A percentile compares a stretch with the other conserved stretches of the same genome.
phyloP scores from a whole-genome alignment of 2,113 vertebrate species.

The Suncus etruscus region DNA sequence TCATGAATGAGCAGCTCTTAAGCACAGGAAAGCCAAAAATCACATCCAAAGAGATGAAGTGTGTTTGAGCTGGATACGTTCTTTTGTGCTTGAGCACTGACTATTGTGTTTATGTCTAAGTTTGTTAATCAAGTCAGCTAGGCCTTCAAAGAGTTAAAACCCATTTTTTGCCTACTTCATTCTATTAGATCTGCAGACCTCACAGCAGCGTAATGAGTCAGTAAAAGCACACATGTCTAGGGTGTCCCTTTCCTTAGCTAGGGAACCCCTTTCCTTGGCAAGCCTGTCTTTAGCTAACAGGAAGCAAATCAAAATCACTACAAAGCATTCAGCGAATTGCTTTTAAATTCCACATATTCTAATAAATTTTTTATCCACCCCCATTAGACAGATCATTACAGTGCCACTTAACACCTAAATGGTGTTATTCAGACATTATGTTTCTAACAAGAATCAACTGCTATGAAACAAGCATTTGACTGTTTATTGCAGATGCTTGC shows the following conservation, averaged over 20 bases:
- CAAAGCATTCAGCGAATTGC: background rate
- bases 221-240: background rate
- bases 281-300: background rate
- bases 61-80: background rate
- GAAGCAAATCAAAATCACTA: background rate
- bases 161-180: background rate
- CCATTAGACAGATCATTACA: too few species aligned
- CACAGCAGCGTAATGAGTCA: background rate
- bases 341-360: background rate
- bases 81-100: background rate
- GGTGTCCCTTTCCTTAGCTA: background rate
- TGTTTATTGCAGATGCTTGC: too few species aligned
- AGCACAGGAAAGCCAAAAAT: background rate
- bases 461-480: too few species aligned
- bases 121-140: background rate
- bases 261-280: constrained; percentile 16
- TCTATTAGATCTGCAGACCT: background rate
- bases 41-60: background rate
- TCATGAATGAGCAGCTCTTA: background rate
- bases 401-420: too few species aligned
- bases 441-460: too few species aligned
- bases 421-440: too few species aligned
- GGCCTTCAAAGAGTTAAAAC: background rate
- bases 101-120: background rate
- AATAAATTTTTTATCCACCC: too few species aligned